Evolutionary conservation across 2,888 invertebrate genomes (phyloP), one percentile per base, ranked within the genome.

Genomic region (Synanthedon formicaeformis): DNA sequence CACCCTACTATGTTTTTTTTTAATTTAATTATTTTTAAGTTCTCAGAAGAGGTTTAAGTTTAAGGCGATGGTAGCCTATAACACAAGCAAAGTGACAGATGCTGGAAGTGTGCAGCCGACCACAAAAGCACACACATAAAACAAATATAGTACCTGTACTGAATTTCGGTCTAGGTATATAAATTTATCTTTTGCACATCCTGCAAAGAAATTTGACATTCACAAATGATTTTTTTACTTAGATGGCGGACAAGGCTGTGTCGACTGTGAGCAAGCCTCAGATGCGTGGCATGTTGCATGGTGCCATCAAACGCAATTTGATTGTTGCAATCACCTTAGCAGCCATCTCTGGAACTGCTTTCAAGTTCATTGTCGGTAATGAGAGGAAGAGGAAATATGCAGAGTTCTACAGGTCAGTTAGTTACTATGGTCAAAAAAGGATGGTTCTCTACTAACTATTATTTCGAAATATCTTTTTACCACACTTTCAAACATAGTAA

Each of bases 361-460:
- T 88, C 71, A 90, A 94, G 64, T 8, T 89, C 5, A 3, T 89
- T 0, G 70, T 92, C 1, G 88, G 87, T 54, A 90, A 91, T 53
- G 85, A 85, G 1, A 90, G 91, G 62, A 93, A 93, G 75, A 75
- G 81, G 60, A 87, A 78, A 60, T 95, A 95, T 63, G 94, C 93
- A 41, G 92, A 94, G 55, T 96, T 94, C 77, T 95, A 94, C 89
- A 94, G 92, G 96, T 95, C 81, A 59, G 49, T 50, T 50, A 16
- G 11, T 40, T n/a, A 45, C 27, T 34, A 34, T 10, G 10, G 34
- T 34, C 8, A 34, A 34, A 34, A 27, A 34, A 34, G 34, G 10
- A 34, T 10, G 27, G 27, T 8, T 34, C 8, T 34, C 27, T 34
- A 34, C 8, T 34, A 34, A 8, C 10, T 34, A 34, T 34, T 34